Conservation (phyloP, 2,113 vertebrate genomes). For the Psammodynastes pulverulentus region DNA sequence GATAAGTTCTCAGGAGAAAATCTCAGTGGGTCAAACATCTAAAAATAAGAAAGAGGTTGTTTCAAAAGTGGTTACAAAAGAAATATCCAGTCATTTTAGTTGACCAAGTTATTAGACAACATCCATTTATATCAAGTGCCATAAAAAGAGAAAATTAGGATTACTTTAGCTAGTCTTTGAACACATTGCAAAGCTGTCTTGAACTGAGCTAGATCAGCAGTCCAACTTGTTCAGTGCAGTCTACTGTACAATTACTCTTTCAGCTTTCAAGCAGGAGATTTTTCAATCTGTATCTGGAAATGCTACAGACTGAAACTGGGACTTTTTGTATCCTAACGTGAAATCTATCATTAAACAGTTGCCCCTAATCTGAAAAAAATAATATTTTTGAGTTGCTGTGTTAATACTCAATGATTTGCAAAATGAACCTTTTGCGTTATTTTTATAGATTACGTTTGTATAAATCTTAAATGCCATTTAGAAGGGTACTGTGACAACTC, state of each 20-base stretch:
- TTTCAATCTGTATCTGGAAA: neutral
- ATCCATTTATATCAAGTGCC: neutral
- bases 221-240: neutral
- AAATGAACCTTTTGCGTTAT: neutral
- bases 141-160: neutral
- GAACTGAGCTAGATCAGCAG: neutral
- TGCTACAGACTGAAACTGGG: neutral
- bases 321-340: neutral
- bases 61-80: neutral
- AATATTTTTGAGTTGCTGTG: neutral
- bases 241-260: neutral
- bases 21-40: conserved; percentile 78
- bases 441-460: neutral
- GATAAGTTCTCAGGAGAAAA: conserved; percentile 77
- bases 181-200: neutral
- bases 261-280: neutral
- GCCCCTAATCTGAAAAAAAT: neutral
- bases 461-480: neutral
- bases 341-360: neutral
- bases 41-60: neutral
- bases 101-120: neutral
- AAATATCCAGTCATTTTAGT: neutral
- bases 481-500: neutral
- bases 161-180: neutral
- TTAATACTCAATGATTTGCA: neutral